Base-by-base conservation (phyloP, 2,113 vertebrate species). In the Pelvicachromis taeniatus region DNA sequence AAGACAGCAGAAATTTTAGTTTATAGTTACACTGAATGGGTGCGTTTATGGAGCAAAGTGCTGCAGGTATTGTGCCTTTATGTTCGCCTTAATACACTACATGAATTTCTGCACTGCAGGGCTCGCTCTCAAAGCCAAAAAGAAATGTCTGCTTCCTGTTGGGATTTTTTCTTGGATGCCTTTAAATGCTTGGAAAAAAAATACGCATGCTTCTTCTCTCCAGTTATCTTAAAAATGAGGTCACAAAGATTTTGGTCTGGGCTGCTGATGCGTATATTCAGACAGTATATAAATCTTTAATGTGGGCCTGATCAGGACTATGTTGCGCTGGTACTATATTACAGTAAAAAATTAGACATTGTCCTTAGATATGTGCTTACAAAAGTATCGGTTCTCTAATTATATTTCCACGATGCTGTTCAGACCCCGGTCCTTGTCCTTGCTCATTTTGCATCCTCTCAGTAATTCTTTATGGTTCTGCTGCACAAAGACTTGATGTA, bases 381-480 rank as follows among this genome's bases (percentile, higher is more conserved):
- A 81, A 88, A 77, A 80, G 61, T 35, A 85, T 83, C n/a, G 23
- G 42, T 81, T 81, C 40, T 56, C 73, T 85, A 78, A 90, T 91
- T 86, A 79, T 80, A 88, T 85, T 78, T 42, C 31, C 26, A 73
- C 50, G n/a, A 40, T 6, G 59, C 78, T 61, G n/a, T 31, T 59
- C 52, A 82, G 82, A 81, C 77, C 11, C 10, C 2, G 13, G 21
- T 78, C 63, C 23, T 85, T 33, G 84, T 91, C 83, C 84, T 89
- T 82, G 35, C 52, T 83, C 80, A 50, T 78, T 89, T 85, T 54
- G 50, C 48, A 40, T 85, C 80, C 65, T 11, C 73, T 87, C 84
- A 40, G 52, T 82, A 17, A 70, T 61, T 38, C 48, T 75, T 65
- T 61, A 52, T 19, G 7, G 17, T 45, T 86, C 52, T 78, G 61